These are phyloP conservation scores for Ophion ellenae DNA, from an alignment of 2,888 invertebrate species.

Conservation along the genomic window DNA sequence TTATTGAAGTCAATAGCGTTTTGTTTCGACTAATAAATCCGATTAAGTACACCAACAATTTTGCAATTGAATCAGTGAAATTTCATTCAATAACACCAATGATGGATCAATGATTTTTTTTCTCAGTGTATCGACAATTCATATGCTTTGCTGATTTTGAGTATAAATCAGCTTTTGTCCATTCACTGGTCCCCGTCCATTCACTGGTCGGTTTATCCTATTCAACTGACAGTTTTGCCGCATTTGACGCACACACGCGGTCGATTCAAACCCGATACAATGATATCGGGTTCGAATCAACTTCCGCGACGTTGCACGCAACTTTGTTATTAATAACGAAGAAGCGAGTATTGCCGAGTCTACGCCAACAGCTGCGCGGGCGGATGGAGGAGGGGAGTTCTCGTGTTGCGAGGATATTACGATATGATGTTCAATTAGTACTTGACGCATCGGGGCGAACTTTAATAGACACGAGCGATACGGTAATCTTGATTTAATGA, in stretches of 20 bases:
- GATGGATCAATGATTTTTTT: too few species aligned
- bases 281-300: neutral
- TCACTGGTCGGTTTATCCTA: neutral
- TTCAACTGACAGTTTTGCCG: neutral
- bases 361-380: neutral
- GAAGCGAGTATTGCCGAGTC: neutral
- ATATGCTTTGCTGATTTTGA: too few species aligned
- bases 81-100: too few species aligned
- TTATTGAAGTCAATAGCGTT: too few species aligned
- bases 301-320: slow-evolving; percentile 26
- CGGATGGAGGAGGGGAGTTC: neutral
- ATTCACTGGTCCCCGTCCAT: too few species aligned
- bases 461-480: slow-evolving; percentile 59
- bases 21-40: too few species aligned
- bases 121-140: too few species aligned
- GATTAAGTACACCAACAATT: too few species aligned
- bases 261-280: neutral
- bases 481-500: slow-evolving; percentile 72
- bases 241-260: neutral
- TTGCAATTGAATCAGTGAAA: too few species aligned
- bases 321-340: neutral
- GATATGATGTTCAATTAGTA: slow-evolving; percentile 60
- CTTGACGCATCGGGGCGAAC: slow-evolving; percentile 41
- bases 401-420: slow-evolving; percentile 33
- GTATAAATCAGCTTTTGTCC: too few species aligned